Evolutionary conservation across 1,140 invertebrate species (phyloP).

Genomic region (Drosophila erecta): DNA sequence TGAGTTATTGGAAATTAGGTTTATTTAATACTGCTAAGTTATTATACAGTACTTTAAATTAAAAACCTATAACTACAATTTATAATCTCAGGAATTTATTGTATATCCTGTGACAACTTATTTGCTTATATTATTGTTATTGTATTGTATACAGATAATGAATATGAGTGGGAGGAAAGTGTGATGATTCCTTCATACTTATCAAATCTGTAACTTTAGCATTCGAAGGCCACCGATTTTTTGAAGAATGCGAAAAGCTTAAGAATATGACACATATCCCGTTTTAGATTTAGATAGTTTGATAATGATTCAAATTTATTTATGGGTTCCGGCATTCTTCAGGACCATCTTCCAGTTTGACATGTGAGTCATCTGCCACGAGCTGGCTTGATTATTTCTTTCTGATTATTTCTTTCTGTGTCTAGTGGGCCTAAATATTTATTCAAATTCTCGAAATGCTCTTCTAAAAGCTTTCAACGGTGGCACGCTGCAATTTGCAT

Average conservation of each 20-base stretch:
- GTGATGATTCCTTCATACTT: too few species aligned
- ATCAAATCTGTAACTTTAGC: too few species aligned
- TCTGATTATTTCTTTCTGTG: slow-evolving; percentile 26
- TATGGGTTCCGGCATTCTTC: slow-evolving; percentile 17
- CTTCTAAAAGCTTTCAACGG: slow-evolving; percentile 42
- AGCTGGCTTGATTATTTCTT: slow-evolving; percentile 1
- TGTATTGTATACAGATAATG: too few species aligned
- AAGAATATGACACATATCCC: slow-evolving; percentile 9
- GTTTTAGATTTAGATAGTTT: neutral
- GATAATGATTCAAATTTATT: slow-evolving; percentile 2
- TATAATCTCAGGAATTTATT: too few species aligned
- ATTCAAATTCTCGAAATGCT: slow-evolving; percentile 33
- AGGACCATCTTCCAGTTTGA: neutral
- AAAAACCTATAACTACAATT: neutral
- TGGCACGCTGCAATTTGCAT: slow-evolving; percentile 43
- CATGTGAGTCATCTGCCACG: slow-evolving; percentile 25
- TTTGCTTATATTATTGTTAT: too few species aligned
- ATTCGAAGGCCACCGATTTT: too few species aligned
- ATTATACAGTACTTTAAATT: neutral
- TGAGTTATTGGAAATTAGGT: too few species aligned
- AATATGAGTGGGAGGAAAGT: too few species aligned
- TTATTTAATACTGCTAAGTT: too few species aligned
- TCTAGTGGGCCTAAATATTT: slow-evolving; percentile 32
- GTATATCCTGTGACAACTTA: too few species aligned
- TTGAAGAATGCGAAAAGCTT: too few species aligned